A percentile compares a stretch with the other conserved stretches of the same genome.
phyloP scores from a whole-genome alignment of 2,797 vertebrate species.

The Danio jaintianensis region DNA sequence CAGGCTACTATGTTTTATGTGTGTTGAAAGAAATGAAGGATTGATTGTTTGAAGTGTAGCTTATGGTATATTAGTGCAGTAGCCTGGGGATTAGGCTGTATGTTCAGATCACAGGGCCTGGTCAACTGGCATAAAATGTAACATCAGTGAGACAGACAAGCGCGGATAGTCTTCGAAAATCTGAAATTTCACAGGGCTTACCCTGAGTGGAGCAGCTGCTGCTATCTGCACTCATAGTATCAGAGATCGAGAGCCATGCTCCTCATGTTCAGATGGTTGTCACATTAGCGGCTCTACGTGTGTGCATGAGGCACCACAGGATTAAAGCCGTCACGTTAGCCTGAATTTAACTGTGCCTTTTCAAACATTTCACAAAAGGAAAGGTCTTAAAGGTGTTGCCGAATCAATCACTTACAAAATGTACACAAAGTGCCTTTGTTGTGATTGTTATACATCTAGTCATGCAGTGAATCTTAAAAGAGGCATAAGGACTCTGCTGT shows the following conservation, averaged over 20 bases:
- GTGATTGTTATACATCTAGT: slow-evolving; percentile 47
- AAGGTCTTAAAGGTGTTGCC: slow-evolving; percentile 49
- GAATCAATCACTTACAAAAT: slow-evolving; percentile 51
- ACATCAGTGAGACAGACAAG: slow-evolving; percentile 71
- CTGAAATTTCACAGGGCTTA: slow-evolving; percentile 84
- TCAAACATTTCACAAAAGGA: slow-evolving; percentile 37
- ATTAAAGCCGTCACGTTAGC: slow-evolving; percentile 54
- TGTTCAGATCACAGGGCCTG: slow-evolving; percentile 66
- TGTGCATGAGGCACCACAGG: slow-evolving; percentile 17
- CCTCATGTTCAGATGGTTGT: slow-evolving; percentile 72
- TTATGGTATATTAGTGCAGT: slow-evolving; percentile 53
- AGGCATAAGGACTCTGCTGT: slow-evolving; percentile 58
- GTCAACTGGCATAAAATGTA: slow-evolving; percentile 81
- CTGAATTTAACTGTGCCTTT: slow-evolving; percentile 42
- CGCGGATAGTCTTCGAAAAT: slow-evolving; percentile 77
- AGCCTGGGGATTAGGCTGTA: slow-evolving; percentile 2
- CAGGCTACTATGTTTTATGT: not conserved
- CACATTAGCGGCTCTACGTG: slow-evolving; percentile 75
- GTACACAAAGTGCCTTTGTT: slow-evolving; percentile 48
- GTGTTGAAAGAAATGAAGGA: slow-evolving; percentile 33
- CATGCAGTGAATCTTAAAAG: slow-evolving; percentile 59
- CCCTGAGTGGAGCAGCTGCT: slow-evolving; percentile 75
- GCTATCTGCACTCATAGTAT: slow-evolving; percentile 62
- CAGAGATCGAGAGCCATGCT: slow-evolving; percentile 67
- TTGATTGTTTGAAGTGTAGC: slow-evolving; percentile 51